Conservation (phyloP, 2,797 vertebrate species). For the Sylvia borin region DNA sequence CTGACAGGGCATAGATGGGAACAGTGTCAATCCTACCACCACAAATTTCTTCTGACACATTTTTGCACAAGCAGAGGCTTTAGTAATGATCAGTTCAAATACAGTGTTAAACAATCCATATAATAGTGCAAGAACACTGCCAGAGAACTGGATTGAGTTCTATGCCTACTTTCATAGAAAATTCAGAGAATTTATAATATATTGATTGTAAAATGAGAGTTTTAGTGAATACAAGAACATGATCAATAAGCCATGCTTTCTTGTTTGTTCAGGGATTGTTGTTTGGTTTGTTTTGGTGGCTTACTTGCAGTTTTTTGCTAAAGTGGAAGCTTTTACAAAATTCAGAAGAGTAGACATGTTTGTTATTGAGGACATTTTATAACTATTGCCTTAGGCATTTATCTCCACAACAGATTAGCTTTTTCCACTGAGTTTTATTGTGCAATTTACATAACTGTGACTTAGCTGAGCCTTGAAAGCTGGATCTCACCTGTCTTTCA, state of each 20-base stretch:
- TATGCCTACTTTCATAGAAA: background rate
- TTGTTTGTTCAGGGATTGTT: background rate
- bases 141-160: background rate
- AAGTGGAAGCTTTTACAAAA: background rate
- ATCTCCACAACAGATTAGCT: background rate
- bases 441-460: background rate
- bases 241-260: background rate
- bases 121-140: background rate
- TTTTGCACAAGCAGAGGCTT: background rate
- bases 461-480: background rate
- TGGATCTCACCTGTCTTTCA: constrained; percentile 21
- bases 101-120: background rate
- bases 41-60: background rate
- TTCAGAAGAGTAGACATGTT: background rate
- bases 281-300: background rate
- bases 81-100: background rate
- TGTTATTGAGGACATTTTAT: background rate
- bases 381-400: background rate
- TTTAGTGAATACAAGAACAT: background rate
- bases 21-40: background rate
- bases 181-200: background rate
- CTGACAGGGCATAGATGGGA: background rate
- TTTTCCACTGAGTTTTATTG: background rate
- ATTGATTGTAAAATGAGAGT: background rate
- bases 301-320: fast-evolving